phyloP scores from a whole-genome alignment of 2,888 invertebrate genomes.

The Drosophila recens region DNA sequence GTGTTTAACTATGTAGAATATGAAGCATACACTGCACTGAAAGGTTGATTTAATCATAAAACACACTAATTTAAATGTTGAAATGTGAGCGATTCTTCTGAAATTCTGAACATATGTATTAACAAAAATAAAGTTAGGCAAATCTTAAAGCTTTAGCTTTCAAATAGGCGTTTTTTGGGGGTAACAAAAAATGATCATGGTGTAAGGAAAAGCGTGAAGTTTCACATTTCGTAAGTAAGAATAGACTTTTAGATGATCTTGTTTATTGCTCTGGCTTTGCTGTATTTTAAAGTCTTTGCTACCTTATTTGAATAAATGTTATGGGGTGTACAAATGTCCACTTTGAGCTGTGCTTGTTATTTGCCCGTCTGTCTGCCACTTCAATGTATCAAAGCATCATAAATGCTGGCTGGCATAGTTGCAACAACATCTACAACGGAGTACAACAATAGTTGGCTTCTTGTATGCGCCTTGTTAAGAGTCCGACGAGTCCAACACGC shows the following conservation, averaged over 20 bases:
- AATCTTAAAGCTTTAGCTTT: neutral
- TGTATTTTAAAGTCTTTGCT: neutral
- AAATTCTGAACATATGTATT: too few relatives aligned
- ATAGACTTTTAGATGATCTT: neutral
- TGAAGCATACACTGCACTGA: too few relatives aligned
- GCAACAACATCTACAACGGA: slow-evolving; percentile 35
- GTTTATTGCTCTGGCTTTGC: neutral
- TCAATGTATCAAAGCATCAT: slow-evolving; percentile 78
- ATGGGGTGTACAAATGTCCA: slow-evolving; percentile 10
- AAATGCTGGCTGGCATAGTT: slow-evolving; percentile 72
- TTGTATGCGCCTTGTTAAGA: slow-evolving; percentile 21
- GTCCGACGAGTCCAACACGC: slow-evolving; percentile 50
- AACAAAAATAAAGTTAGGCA: too few relatives aligned
- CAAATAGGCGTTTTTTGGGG: neutral
- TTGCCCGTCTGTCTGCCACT: slow-evolving; percentile 59
- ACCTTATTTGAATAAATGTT: neutral
- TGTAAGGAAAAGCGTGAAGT: neutral
- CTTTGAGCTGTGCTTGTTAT: slow-evolving; percentile 20
- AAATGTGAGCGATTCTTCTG: too few relatives aligned
- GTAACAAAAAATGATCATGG: neutral
- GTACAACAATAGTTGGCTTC: slow-evolving; percentile 21
- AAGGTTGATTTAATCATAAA: too few relatives aligned
- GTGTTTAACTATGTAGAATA: too few relatives aligned
- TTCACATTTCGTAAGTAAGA: neutral
- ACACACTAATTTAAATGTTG: too few relatives aligned